These are phyloP conservation scores for Carassius auratus DNA, from an alignment of 2,113 vertebrate species.

Conservation along the genomic window DNA sequence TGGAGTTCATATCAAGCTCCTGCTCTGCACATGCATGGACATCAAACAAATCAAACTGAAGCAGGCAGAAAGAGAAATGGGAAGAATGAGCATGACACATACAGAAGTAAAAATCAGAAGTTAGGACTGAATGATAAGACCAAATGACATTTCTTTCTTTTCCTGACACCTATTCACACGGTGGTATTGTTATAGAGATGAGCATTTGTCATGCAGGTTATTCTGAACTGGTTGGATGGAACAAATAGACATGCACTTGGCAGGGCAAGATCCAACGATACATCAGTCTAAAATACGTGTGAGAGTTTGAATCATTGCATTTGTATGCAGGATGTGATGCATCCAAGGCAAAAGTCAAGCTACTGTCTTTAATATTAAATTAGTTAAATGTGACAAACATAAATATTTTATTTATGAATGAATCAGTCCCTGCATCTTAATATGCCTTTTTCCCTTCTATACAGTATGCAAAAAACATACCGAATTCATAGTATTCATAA, in stretches of 20 bases:
- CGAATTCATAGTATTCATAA: too few relatives aligned
- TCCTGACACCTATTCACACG: background rate
- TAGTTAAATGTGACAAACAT: background rate
- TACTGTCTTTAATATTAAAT: background rate
- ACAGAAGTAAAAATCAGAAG: background rate
- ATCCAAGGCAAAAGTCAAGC: background rate
- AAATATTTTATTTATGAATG: too few relatives aligned
- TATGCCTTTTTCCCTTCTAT: too few relatives aligned
- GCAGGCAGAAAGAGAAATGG: background rate
- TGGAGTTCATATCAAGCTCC: conserved; percentile 47
- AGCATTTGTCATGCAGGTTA: background rate
- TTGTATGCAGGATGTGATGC: background rate
- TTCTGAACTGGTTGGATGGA: background rate
- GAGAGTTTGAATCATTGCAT: background rate
- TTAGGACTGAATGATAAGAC: background rate
- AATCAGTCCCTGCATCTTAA: too few relatives aligned
- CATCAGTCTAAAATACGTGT: background rate
- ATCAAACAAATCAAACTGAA: conserved; percentile 3
- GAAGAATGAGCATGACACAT: background rate
- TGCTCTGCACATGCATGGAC: conserved; percentile 19
- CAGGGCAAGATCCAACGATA: background rate
- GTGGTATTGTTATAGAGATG: background rate
- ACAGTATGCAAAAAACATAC: too few relatives aligned
- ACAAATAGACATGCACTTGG: background rate
- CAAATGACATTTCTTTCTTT: background rate